phyloP scores from a whole-genome alignment of 2,113 vertebrate species.

The Apteryx owenii region DNA sequence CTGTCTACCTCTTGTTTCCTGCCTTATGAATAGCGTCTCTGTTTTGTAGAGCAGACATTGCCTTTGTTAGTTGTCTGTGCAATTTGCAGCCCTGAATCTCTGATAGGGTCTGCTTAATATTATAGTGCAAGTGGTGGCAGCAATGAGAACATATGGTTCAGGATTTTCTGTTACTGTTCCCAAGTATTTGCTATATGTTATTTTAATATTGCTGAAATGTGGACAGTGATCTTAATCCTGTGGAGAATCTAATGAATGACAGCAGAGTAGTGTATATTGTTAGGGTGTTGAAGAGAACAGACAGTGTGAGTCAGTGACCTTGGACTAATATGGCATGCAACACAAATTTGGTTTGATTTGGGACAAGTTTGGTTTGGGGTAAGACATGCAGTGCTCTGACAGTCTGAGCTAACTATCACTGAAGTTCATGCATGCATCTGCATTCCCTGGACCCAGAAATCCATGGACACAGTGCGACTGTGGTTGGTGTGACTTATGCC shows the following conservation, averaged over 20 bases:
- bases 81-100: background rate
- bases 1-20: constrained; percentile 1
- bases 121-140: background rate
- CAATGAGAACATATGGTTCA: background rate
- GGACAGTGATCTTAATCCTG: too few species aligned
- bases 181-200: too few species aligned
- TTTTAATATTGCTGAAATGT: background rate
- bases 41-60: background rate
- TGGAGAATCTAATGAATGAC: too few species aligned
- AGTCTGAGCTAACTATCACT: background rate
- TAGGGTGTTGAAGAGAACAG: background rate
- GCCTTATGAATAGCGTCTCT: background rate
- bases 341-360: background rate
- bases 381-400: background rate
- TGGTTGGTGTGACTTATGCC: background rate
- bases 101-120: background rate
- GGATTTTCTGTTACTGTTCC: background rate
- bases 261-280: background rate
- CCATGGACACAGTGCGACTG: accelerated
- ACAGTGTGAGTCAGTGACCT: background rate
- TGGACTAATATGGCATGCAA: background rate
- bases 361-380: background rate
- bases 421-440: background rate
- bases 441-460: background rate
- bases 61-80: background rate